Evolutionary conservation across 2,113 vertebrate species (phyloP), one percentile per base, ranked within the genome.

Genomic region (Esox niger): DNA sequence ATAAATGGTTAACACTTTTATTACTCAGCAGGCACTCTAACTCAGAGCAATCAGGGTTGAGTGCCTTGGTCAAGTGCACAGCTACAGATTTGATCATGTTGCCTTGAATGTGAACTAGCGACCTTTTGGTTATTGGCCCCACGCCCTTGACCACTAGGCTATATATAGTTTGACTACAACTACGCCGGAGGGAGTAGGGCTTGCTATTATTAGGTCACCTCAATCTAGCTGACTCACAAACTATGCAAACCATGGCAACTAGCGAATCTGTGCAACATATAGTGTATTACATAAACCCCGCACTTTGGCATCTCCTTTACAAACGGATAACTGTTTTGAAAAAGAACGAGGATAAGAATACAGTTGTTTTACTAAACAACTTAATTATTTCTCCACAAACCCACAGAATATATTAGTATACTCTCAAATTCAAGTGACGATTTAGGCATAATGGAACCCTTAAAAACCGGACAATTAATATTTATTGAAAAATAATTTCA

Each of bases 161-260:
- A 90, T 88, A 85, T 88, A 86, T 90, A 91, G 86, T 80, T 79
- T 74, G 64, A 81, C 81, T 81, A 79, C 67, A 81, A 80, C 76
- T 88, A 88, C 87, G 74, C 75, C 73, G 74, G 81, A 77, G 77
- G 73, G 59, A 10, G 17, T 43, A 43, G 38, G n/a, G n/a, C n/a
- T n/a, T 0, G 82, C 74, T 92, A 92, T 91, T 87, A 88, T 87
- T 92, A 89, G 89, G 9, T 87, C 59, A 74, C 80, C 72, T 62
- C 57, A 78, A 68, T 68, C 23, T 64, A 52, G 64, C 83, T 79
- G 83, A 79, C 87, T 85, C 80, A 79, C 64, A 74, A 85, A 72
- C 69, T 82, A 90, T 91, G 83, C 72, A 67, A 78, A 64, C 62
- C 74, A 84, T 86, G 78, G 78, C 61, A 78, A 66, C 23, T 15